Conservation (phyloP, 2,797 vertebrate genomes). For the Thalassophryne amazonica region DNA sequence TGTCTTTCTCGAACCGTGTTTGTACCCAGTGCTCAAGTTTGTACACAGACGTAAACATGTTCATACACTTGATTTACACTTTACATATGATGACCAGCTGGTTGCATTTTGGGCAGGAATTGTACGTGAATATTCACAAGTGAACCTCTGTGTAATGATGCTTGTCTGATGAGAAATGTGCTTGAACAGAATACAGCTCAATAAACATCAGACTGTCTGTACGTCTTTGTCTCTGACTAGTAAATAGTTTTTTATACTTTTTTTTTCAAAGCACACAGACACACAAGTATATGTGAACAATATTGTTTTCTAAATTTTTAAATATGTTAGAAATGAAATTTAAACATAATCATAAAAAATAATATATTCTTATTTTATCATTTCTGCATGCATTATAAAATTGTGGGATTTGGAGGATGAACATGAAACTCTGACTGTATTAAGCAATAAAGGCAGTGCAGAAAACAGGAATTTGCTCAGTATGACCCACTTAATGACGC, state of each 20-base stretch:
- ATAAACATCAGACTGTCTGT: slow-evolving; percentile 76
- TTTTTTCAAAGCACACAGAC: background rate
- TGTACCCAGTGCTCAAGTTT: slow-evolving; percentile 33
- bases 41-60: slow-evolving; percentile 31
- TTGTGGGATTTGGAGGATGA: too few species aligned
- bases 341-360: too few species aligned
- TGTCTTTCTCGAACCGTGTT: too few species aligned
- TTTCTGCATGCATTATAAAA: too few species aligned
- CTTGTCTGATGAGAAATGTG: slow-evolving; percentile 61
- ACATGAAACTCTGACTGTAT: too few species aligned
- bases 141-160: slow-evolving; percentile 56
- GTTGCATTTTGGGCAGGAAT: slow-evolving; percentile 44
- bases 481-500: too few species aligned
- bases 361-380: too few species aligned
- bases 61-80: slow-evolving; percentile 28
- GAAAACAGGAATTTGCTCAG: too few species aligned
- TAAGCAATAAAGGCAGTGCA: too few species aligned
- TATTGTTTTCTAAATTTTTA: too few species aligned
- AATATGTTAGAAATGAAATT: too few species aligned
- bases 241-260: background rate
- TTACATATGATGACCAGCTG: slow-evolving; percentile 20
- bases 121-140: slow-evolving; percentile 53
- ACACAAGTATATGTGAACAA: too few species aligned
- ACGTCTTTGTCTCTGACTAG: slow-evolving; percentile 37
- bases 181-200: slow-evolving; percentile 67